These are phyloP conservation scores for Parazoanthus darwini DNA, from an alignment of 92 coral and sea anemone genomes.

Conservation along the genomic window DNA sequence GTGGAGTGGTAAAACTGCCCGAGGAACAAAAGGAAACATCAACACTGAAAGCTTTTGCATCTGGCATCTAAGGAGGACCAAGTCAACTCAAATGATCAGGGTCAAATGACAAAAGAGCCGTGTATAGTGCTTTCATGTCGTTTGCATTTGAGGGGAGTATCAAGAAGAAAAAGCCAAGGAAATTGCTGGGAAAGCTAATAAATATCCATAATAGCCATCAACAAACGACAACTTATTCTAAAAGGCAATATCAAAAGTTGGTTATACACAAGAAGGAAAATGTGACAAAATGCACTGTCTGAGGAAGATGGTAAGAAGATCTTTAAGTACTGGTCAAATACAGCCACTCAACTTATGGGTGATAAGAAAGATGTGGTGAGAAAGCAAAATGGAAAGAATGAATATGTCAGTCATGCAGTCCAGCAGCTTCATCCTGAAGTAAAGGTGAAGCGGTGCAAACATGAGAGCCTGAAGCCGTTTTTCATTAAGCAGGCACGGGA, in stretches of 20 bases:
- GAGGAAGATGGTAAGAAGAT: conserved; percentile 25
- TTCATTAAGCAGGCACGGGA: conserved; percentile 4
- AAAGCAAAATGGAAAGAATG: neutral
- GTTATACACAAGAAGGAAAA: conserved; percentile 4
- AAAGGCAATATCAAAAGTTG: conserved; percentile 16
- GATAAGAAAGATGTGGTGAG: conserved; percentile 6
- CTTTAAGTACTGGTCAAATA: conserved; percentile 16
- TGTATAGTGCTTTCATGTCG: conserved; percentile 13
- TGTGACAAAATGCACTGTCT: conserved; percentile 16
- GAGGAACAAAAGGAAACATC: conserved; percentile 7
- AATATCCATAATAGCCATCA: conserved; percentile 15
- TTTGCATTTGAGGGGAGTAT: conserved; percentile 7
- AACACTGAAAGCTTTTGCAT: conserved; percentile 12
- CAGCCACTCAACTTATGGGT: neutral
- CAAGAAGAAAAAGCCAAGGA: conserved; percentile 3
- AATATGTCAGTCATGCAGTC: conserved; percentile 16
- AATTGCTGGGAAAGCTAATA: conserved; percentile 6
- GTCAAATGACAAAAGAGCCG: neutral
- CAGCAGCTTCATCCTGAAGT: conserved; percentile 2
- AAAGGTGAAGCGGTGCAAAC: neutral
- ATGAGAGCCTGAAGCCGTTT: neutral
- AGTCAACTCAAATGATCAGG: conserved; percentile 7
- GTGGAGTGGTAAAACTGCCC: neutral
- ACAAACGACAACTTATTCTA: neutral
- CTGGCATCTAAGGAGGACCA: conserved; percentile 10